Evolutionary conservation across 2,113 vertebrate species (phyloP).

Genomic region (Stomatorhinus ivindoensis): DNA sequence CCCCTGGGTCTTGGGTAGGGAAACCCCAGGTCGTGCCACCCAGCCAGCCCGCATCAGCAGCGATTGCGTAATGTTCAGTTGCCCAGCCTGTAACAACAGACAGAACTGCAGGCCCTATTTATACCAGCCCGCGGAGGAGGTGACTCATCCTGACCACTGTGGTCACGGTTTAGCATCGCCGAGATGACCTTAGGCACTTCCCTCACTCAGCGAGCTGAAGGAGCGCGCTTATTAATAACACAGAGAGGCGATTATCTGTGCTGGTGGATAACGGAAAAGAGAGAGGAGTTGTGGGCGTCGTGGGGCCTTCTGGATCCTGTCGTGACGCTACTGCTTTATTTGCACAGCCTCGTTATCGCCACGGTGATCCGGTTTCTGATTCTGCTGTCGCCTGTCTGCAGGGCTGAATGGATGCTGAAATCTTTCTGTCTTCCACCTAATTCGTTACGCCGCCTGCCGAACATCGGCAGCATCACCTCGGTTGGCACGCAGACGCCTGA

Average conservation of each 20-base stretch:
- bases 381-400: not conserved
- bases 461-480: not conserved
- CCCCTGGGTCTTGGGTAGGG: not conserved
- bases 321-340: not conserved
- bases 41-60: not conserved
- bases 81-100: slow-evolving; percentile 20
- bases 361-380: not conserved
- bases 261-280: not conserved
- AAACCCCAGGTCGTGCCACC: not conserved
- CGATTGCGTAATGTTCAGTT: not conserved
- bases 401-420: not conserved
- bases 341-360: not conserved
- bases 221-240: not conserved
- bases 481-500: not conserved
- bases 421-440: not conserved
- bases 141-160: slow-evolving; percentile 19
- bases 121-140: slow-evolving; percentile 14
- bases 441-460: not conserved
- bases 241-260: not conserved
- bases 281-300: not conserved
- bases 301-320: not conserved
- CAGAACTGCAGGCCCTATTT: slow-evolving; percentile 16
- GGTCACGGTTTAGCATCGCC: not conserved
- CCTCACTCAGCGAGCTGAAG: not conserved
- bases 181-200: not conserved